These are phyloP conservation scores for Micromussa lordhowensis DNA, from an alignment of 92 coral and sea anemone genomes.

Conservation along the genomic window DNA sequence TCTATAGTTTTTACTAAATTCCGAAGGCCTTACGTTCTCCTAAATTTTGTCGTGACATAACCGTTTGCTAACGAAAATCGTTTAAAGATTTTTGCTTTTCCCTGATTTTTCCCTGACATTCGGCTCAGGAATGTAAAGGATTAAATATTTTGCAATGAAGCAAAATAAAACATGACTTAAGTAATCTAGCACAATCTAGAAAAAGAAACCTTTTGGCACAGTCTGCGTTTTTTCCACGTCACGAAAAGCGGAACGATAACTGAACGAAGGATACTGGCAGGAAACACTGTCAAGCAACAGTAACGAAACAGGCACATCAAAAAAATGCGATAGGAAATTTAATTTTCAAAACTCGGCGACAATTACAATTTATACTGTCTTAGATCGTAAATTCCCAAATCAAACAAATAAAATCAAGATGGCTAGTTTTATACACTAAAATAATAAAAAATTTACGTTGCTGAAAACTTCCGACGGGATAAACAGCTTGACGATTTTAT, in stretches of 20 bases:
- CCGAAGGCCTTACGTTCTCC: neutral
- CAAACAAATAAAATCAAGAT: constrained; percentile 4
- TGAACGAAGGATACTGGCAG: neutral
- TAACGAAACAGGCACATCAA: neutral
- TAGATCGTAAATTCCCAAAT: neutral
- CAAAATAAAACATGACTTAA: constrained; percentile 18
- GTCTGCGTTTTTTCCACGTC: too few relatives aligned
- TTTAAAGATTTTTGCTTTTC: too few relatives aligned
- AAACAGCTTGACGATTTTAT: constrained; percentile 36
- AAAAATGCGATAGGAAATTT: neutral
- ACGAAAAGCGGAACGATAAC: too few relatives aligned
- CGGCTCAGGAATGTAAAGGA: constrained; percentile 3
- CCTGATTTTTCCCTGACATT: neutral
- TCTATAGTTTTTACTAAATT: neutral
- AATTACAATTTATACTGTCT: constrained; percentile 20
- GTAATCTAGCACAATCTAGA: neutral
- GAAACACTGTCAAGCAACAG: neutral
- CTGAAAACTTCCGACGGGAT: constrained; percentile 13
- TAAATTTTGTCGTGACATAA: constrained; percentile 1
- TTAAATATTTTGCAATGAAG: constrained; percentile 31
- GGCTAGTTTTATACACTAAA: constrained; percentile 9
- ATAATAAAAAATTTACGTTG: constrained; percentile 10
- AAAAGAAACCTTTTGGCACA: neutral
- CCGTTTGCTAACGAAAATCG: neutral
- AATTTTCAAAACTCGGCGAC: neutral